Evolutionary conservation across 2,888 invertebrate species (phyloP).

Genomic region (Abrostola triplasia): DNA sequence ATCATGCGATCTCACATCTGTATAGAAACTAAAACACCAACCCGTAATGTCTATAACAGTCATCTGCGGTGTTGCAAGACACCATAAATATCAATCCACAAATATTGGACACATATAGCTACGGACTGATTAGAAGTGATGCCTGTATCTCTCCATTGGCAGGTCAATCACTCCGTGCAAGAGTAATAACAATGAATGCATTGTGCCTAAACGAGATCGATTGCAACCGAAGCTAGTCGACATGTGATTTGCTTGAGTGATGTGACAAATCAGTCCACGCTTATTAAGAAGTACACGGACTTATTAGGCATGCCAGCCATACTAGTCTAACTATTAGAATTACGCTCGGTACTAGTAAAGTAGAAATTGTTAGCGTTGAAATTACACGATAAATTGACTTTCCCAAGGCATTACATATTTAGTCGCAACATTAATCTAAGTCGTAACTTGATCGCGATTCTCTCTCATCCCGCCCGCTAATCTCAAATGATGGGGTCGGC

Average conservation of each 20-base stretch:
- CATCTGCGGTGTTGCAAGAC: neutral
- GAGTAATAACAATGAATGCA: slow-evolving; percentile 18
- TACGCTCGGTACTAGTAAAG: slow-evolving; percentile 14
- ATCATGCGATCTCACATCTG: neutral
- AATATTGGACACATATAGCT: neutral
- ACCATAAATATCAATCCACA: neutral
- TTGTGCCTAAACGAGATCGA: slow-evolving; percentile 32
- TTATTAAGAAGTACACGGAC: slow-evolving; percentile 25
- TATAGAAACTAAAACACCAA: neutral
- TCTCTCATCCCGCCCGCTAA: slow-evolving; percentile 22
- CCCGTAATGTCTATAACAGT: slow-evolving; percentile 3
- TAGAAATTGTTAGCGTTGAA: slow-evolving; percentile 27
- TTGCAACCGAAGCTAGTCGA: slow-evolving; percentile 18
- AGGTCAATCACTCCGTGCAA: slow-evolving; percentile 17
- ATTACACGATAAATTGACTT: slow-evolving; percentile 36
- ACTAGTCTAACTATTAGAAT: slow-evolving; percentile 19
- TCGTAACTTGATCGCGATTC: slow-evolving; percentile 39
- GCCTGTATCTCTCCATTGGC: neutral
- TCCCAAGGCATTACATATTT: slow-evolving; percentile 35
- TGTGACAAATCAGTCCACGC: slow-evolving; percentile 20
- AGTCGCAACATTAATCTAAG: slow-evolving; percentile 36
- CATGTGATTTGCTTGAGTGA: slow-evolving; percentile 22
- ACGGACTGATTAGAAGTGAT: slow-evolving; percentile 8
- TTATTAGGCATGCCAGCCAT: slow-evolving; percentile 10
- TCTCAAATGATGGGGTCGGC: slow-evolving; percentile 29